A percentile compares a stretch with the other conserved stretches of the same genome.
Conservation (phyloP, 2,888 invertebrate species). For the Drosophila fulvimacula region DNA sequence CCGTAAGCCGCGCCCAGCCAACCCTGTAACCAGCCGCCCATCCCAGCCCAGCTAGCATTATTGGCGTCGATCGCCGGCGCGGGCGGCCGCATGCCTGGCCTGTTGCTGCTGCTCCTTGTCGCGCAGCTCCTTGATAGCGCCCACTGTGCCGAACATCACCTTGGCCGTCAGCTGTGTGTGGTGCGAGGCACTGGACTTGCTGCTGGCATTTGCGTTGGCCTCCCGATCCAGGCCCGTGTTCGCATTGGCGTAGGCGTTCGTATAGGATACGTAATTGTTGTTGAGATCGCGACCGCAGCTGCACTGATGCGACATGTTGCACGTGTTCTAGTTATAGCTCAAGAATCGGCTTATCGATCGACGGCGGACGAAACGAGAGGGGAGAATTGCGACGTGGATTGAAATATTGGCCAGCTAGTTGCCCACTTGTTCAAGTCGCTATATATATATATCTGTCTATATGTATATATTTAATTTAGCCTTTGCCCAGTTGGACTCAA, state of each 20-base stretch:
- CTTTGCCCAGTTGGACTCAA: constrained; percentile 18
- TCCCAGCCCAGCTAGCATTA: constrained; percentile 12
- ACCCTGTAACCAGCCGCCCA: constrained; percentile 10
- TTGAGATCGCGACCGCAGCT: constrained; percentile 85
- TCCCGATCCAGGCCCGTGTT: constrained; percentile 83
- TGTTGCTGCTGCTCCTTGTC: constrained; percentile 88
- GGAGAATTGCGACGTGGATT: constrained; percentile 9
- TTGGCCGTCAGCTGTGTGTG: constrained; percentile 88
- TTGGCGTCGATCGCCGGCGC: constrained; percentile 83
- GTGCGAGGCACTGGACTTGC: constrained; percentile 60
- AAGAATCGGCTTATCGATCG: constrained; percentile 23
- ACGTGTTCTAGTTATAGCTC: constrained; percentile 44
- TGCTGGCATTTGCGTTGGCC: constrained; percentile 64
- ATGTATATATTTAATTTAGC: constrained; percentile 11
- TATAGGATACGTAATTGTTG: constrained; percentile 85
- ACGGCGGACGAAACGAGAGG: constrained; percentile 9
- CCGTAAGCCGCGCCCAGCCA: constrained; percentile 18
- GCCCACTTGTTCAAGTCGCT: constrained; percentile 8
- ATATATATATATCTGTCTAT: background rate
- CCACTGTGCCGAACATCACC: constrained; percentile 90
- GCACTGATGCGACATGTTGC: constrained; percentile 85
- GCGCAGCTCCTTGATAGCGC: constrained; percentile 90
- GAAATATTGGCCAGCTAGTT: constrained; percentile 7
- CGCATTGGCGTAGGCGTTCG: constrained; percentile 84
- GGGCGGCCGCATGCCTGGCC: constrained; percentile 86